Evolutionary conservation across 2,797 vertebrate genomes (phyloP).

Genomic region (Tiaroga cobitis): DNA sequence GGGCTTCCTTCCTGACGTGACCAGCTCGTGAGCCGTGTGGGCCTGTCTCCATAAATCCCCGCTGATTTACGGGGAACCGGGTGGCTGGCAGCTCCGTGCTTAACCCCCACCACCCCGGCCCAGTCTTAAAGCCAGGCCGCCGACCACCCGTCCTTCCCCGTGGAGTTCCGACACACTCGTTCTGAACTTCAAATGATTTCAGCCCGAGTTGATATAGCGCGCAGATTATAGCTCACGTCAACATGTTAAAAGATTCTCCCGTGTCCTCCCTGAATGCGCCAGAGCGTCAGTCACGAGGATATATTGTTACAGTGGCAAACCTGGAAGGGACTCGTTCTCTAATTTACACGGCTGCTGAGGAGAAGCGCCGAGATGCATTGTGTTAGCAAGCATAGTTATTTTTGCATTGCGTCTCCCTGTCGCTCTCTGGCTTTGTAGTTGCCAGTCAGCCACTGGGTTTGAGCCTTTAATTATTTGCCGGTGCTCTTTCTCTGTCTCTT

Average conservation of each 20-base stretch:
- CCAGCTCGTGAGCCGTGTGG: slow-evolving; percentile 81
- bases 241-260: slow-evolving; percentile 46
- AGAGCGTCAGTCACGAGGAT: slow-evolving; percentile 23
- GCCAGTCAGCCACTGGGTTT: slow-evolving; percentile 55
- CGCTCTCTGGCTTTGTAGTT: slow-evolving; percentile 51
- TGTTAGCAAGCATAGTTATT: slow-evolving; percentile 51
- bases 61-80: slow-evolving; percentile 80
- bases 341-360: slow-evolving; percentile 48
- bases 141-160: background rate
- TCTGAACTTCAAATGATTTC: slow-evolving; percentile 39
- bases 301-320: slow-evolving; percentile 44
- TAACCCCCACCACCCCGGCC: slow-evolving; percentile 72
- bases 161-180: background rate
- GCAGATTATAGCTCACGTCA: slow-evolving; percentile 26
- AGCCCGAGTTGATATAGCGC: slow-evolving; percentile 14
- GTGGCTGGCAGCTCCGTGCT: slow-evolving; percentile 70
- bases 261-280: slow-evolving; percentile 7
- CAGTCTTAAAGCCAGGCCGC: background rate
- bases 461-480: slow-evolving; percentile 63
- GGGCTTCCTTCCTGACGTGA: slow-evolving; percentile 87
- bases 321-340: slow-evolving; percentile 34
- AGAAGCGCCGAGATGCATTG: slow-evolving; percentile 45
- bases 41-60: slow-evolving; percentile 74
- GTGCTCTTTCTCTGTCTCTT: slow-evolving; percentile 42
- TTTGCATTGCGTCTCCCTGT: slow-evolving; percentile 43